Evolutionary conservation across 2,888 invertebrate species (phyloP).

Genomic region (Noctuana brunneofusca): DNA sequence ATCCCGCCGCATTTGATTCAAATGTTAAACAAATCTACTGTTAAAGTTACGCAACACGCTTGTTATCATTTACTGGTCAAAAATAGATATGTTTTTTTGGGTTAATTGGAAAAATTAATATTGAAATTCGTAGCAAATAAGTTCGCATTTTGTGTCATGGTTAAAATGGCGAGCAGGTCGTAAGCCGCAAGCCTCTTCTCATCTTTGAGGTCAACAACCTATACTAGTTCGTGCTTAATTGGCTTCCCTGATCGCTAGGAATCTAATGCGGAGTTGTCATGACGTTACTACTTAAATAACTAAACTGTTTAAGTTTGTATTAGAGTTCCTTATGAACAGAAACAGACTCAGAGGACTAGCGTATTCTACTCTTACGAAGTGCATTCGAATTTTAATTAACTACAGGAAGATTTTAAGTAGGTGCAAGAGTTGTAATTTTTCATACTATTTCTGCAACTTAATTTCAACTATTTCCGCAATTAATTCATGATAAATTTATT

Average conservation of each 20-base stretch:
- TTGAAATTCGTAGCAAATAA: constrained; percentile 1
- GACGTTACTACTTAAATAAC: not conserved
- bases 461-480: no score
- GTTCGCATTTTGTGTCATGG: constrained; percentile 23
- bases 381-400: not conserved
- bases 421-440: no score
- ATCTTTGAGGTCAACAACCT: constrained; percentile 32
- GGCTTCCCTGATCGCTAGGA: constrained; percentile 5
- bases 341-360: not conserved
- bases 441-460: no score
- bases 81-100: not conserved
- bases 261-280: constrained; percentile 8
- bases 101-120: constrained; percentile 16
- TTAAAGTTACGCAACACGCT: not conserved
- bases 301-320: not conserved
- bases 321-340: not conserved
- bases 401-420: no score
- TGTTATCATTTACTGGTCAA: not conserved
- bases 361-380: no score
- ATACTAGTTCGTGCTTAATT: constrained; percentile 29
- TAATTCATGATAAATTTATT: no score
- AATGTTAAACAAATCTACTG: no score
- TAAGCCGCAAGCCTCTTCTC: constrained; percentile 14
- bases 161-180: constrained; percentile 20
- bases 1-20: no score